Evolutionary conservation across 2,888 invertebrate species (phyloP), one percentile per base, ranked within the genome.

Genomic region (Sinhomidia bicolor): DNA sequence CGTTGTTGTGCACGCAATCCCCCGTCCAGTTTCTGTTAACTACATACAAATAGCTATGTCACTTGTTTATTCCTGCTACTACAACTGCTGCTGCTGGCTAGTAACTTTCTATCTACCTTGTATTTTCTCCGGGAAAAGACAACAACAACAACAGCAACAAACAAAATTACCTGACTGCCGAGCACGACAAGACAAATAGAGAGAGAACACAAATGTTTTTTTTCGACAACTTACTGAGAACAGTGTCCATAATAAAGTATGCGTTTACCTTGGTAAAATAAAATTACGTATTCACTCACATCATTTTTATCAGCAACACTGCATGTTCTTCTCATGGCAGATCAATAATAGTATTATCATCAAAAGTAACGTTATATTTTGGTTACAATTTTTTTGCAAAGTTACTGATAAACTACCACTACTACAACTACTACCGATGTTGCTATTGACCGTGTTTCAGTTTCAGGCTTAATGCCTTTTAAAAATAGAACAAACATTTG

Each of bases 401-500:
- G n/a, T n/a, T n/a, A n/a, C n/a, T n/a, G n/a, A n/a, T n/a, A n/a
- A n/a, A n/a, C n/a, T n/a, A n/a, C n/a, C n/a, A n/a, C n/a, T n/a
- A n/a, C n/a, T n/a, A n/a, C n/a, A n/a, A n/a, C n/a, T n/a, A n/a
- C n/a, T n/a, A n/a, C n/a, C n/a, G n/a, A n/a, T 51, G 51, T 51
- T n/a, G 14, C n/a, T 51, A 14, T 10, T 65, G 65, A 9, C 0
- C 29, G 36, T n/a, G 17, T 7, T 65, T 36, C 36, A 29, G 17
- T 32, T 26, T 47, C 32, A 9, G n/a, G 76, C 26, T 29, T 51
- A 44, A 36, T 71, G 17, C 36, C 41, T 20, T 6, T 80, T 80
- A 36, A 81, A 83, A 83, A 83, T 83, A 71, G 83, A 83, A 20
- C 83, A 76, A 41, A 76, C 76, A 71, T 57, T 60, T 65, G 32